These are phyloP conservation scores for Sinosuthora webbiana DNA, from an alignment of 2,113 vertebrate genomes.

Conservation along the genomic window DNA sequence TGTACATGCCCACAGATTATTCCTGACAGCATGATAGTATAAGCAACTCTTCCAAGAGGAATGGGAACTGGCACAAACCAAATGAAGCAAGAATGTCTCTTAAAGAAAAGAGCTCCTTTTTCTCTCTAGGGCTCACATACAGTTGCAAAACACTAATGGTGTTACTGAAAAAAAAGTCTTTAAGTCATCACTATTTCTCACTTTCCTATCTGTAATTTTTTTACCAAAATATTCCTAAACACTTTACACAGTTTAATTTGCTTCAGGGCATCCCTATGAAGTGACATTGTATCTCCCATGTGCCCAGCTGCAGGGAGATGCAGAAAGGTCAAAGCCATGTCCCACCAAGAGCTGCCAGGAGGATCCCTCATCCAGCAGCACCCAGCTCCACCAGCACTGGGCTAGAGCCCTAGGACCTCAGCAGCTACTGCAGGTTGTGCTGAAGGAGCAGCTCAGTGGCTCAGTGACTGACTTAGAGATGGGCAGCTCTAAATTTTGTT, in stretches of 20 bases:
- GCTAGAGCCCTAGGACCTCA: background rate
- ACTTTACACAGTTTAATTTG: background rate
- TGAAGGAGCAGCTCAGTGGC: background rate
- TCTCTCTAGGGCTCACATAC: background rate
- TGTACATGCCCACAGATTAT: background rate
- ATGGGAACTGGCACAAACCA: background rate
- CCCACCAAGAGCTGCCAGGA: background rate
- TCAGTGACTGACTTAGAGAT: background rate
- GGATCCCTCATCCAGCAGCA: background rate
- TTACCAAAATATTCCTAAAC: background rate
- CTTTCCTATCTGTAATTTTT: background rate
- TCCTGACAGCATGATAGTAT: background rate
- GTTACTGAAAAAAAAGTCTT: background rate
- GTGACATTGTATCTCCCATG: rapidly evolving
- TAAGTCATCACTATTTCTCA: background rate
- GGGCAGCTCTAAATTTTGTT: background rate
- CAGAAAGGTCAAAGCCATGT: background rate
- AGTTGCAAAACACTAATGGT: background rate
- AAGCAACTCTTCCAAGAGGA: background rate
- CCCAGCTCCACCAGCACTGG: rapidly evolving
- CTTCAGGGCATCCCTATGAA: background rate
- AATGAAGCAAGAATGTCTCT: background rate
- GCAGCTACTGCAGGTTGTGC: background rate
- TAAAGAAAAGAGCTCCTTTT: background rate
- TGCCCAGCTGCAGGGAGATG: rapidly evolving